phyloP scores from a whole-genome alignment of 2,113 vertebrate genomes.

The Cinclus mexicanus region DNA sequence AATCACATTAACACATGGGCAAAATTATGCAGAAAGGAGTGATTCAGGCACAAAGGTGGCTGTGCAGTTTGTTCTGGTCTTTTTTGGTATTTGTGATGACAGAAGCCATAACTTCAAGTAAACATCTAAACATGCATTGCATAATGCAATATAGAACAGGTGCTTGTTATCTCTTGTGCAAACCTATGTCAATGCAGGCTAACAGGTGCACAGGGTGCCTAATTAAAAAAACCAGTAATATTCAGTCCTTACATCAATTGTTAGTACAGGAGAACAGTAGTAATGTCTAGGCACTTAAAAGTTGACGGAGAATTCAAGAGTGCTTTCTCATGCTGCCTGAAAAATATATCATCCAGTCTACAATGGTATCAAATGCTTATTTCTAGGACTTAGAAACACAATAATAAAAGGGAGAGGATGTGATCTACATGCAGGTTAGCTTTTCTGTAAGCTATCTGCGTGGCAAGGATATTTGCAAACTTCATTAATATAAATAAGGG shows the following conservation, averaged over 20 bases:
- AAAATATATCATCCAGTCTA: slow-evolving; percentile 48
- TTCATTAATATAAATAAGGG: slow-evolving; percentile 1
- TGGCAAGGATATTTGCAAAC: slow-evolving; percentile 26
- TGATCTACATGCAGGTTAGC: slow-evolving; percentile 53
- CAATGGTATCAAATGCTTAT: slow-evolving; percentile 40
- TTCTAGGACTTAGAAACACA: slow-evolving; percentile 37
- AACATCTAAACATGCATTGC: slow-evolving; percentile 38
- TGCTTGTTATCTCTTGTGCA: slow-evolving; percentile 21
- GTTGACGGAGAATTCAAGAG: slow-evolving; percentile 38
- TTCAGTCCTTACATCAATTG: neutral
- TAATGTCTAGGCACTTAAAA: slow-evolving; percentile 63
- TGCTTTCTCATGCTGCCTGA: slow-evolving; percentile 46
- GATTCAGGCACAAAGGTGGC: slow-evolving; percentile 40
- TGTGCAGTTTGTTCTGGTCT: neutral
- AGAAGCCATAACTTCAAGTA: slow-evolving; percentile 40
- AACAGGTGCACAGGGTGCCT: neutral
- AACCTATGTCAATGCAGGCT: neutral
- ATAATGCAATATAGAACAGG: slow-evolving; percentile 12
- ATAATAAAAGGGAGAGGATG: slow-evolving; percentile 12
- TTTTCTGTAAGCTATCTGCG: slow-evolving; percentile 18
- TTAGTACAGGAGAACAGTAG: slow-evolving; percentile 28
- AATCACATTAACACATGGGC: neutral
- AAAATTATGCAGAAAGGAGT: slow-evolving; percentile 18
- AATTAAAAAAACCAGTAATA: slow-evolving; percentile 16
- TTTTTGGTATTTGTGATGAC: slow-evolving; percentile 38